Evolutionary conservation across 2,113 vertebrate genomes (phyloP).

Genomic region (Lepus timidus): DNA sequence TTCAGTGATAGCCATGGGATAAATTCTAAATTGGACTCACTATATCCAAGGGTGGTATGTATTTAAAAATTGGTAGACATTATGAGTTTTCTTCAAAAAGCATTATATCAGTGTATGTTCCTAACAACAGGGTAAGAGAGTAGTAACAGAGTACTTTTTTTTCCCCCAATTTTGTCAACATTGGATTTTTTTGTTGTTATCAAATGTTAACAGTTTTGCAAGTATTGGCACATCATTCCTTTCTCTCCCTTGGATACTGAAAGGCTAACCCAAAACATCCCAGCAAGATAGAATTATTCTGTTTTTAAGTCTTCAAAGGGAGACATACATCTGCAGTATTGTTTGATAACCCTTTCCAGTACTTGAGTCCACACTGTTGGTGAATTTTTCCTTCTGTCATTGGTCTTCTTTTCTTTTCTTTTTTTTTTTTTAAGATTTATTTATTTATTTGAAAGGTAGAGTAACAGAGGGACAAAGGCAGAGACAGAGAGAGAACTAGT

Average conservation of each 20-base stretch:
- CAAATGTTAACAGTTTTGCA: conserved; percentile 24
- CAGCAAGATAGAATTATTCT: neutral
- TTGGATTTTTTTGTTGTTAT: neutral
- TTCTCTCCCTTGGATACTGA: neutral
- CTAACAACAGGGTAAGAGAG: neutral
- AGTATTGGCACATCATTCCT: neutral
- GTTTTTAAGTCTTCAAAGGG: conserved; percentile 16
- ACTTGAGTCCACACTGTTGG: conserved; percentile 1
- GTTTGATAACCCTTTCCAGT: conserved; percentile 29
- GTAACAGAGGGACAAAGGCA: too few species aligned
- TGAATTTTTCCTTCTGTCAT: conserved; percentile 48
- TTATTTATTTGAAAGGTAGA: too few species aligned
- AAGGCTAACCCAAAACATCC: conserved; percentile 7
- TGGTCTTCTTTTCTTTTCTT: neutral
- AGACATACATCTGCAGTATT: neutral
- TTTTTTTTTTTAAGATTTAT: too few species aligned
- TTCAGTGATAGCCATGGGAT: neutral
- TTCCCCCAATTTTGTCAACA: neutral
- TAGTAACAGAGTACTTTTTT: neutral
- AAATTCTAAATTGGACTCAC: conserved; percentile 1
- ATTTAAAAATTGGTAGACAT: conserved; percentile 13
- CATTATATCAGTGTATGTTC: neutral
- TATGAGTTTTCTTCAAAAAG: conserved; percentile 17
- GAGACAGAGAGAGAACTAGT: too few species aligned
- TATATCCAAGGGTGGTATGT: neutral